These are phyloP conservation scores for Tauraco erythrolophus DNA, from an alignment of 2,113 vertebrate species.

Conservation along the genomic window DNA sequence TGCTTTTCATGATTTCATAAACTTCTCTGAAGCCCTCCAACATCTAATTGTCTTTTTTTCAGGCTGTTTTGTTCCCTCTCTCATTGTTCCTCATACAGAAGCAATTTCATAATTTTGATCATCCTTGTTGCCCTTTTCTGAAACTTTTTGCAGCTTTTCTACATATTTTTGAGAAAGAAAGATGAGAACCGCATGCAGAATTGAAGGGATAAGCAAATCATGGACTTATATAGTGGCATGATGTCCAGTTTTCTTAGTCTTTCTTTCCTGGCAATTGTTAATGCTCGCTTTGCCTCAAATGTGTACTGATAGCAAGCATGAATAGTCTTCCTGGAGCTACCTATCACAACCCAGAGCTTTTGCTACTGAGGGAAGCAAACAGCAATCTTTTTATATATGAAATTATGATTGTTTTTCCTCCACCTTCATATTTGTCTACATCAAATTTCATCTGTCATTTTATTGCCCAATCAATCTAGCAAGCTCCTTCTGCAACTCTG, in stretches of 20 bases:
- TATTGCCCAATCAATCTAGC: not conserved
- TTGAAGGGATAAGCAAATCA: not conserved
- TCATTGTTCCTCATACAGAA: not conserved
- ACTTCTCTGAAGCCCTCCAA: not conserved
- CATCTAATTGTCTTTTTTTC: not conserved
- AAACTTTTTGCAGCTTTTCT: not conserved
- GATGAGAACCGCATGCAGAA: not conserved
- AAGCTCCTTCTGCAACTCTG: not conserved
- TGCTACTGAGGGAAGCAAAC: not conserved
- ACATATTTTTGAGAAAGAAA: not conserved
- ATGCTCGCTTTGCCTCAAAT: not conserved
- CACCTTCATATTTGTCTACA: constrained; percentile 14
- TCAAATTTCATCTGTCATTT: constrained; percentile 5
- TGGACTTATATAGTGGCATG: not conserved
- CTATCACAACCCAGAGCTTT: not conserved
- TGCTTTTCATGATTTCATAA: not conserved
- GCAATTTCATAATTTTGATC: not conserved
- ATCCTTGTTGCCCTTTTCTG: not conserved
- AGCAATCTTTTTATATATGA: not conserved
- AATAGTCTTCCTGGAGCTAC: not conserved
- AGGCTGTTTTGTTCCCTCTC: not conserved
- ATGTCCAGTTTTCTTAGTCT: not conserved
- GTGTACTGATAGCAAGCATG: not conserved
- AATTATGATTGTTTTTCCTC: not conserved
- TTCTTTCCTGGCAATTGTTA: not conserved